Percentiles rank a stretch among this genome's conserved stretches.
These are phyloP conservation scores for Drosophila lini DNA, from an alignment of 1,140 invertebrate genomes.

Conservation along the genomic window DNA sequence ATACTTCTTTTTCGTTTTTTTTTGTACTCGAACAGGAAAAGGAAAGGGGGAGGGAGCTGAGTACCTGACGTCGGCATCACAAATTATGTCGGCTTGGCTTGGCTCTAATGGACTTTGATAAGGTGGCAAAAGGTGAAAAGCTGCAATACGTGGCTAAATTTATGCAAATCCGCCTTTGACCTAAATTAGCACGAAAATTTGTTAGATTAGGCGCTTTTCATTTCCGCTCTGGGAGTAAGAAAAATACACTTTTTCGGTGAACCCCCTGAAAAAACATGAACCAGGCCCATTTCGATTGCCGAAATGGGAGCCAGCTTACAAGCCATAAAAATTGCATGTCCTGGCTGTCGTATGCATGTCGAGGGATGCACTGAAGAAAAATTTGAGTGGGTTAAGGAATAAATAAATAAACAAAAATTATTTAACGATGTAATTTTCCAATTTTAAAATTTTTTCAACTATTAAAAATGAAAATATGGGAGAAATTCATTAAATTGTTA, in stretches of 20 bases:
- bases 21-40: neutral
- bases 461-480: neutral
- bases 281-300: conserved; percentile 53
- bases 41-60: conserved; percentile 7
- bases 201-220: conserved; percentile 78
- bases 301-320: conserved; percentile 60
- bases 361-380: conserved; percentile 12
- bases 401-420: too few relatives aligned
- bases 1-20: conserved; percentile 49
- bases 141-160: conserved; percentile 56
- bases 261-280: conserved; percentile 27
- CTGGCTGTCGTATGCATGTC: conserved; percentile 52
- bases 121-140: conserved; percentile 66
- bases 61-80: conserved; percentile 32
- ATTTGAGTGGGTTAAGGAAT: neutral
- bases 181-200: conserved; percentile 82
- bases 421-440: neutral
- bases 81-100: conserved; percentile 56
- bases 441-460: neutral
- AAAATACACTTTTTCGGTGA: conserved; percentile 12
- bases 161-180: conserved; percentile 81
- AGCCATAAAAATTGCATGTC: conserved; percentile 78
- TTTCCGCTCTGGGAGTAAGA: conserved; percentile 49
- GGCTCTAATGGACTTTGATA: conserved; percentile 78
- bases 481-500: neutral